These are phyloP conservation scores for Cydia strobilella DNA, from an alignment of 1,140 invertebrate genomes.

Conservation along the genomic window DNA sequence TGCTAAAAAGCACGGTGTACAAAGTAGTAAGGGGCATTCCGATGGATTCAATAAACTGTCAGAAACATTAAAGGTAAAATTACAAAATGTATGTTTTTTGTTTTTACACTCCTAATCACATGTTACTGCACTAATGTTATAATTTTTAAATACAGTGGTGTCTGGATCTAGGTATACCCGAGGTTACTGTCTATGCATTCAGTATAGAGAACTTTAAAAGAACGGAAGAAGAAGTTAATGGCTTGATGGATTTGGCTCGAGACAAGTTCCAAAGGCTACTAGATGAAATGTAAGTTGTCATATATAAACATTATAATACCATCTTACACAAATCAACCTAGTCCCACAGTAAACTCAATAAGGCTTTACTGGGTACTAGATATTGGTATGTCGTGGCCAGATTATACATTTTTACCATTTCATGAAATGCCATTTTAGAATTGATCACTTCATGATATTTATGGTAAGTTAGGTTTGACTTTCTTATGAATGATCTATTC, in stretches of 20 bases:
- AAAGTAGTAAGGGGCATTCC: conserved; percentile 91
- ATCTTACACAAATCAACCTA: too few species aligned
- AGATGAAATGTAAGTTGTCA: conserved; percentile 87
- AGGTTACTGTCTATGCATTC: conserved; percentile 99
- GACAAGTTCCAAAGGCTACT: conserved; percentile 94
- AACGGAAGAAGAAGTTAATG: conserved; percentile 94
- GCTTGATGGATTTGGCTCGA: conserved; percentile 92
- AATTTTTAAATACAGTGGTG: conserved; percentile 80
- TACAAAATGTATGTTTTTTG: not conserved
- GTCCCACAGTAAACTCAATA: too few species aligned
- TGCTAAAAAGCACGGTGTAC: conserved; percentile 90
- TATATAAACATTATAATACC: too few species aligned
- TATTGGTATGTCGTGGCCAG: too few species aligned
- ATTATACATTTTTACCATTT: too few species aligned
- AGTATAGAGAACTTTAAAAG: conserved; percentile 99
- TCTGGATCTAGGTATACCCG: conserved; percentile 85
- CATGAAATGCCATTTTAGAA: too few species aligned
- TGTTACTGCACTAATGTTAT: not conserved
- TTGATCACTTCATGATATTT: too few species aligned
- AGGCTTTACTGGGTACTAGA: too few species aligned
- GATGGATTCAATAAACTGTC: conserved; percentile 97
- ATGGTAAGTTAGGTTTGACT: too few species aligned
- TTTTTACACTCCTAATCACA: not conserved
- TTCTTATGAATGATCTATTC: too few species aligned
- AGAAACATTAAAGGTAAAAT: conserved; percentile 89